phyloP scores from a whole-genome alignment of 2,888 invertebrate genomes.

The Aspidiotus rigidus region DNA sequence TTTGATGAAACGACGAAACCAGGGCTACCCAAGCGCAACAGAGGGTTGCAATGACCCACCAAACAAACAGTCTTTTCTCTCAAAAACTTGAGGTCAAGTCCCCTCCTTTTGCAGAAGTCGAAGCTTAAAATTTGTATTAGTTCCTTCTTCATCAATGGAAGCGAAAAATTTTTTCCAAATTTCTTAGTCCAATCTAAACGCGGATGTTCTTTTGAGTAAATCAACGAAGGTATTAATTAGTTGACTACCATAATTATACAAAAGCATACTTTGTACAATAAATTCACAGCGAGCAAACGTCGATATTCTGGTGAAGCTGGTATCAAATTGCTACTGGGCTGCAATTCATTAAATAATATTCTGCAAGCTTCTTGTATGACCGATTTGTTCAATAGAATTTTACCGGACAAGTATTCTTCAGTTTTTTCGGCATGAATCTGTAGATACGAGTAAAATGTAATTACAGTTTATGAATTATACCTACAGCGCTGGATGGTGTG shows the following conservation, averaged over 20 bases:
- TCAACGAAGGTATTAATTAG: background rate
- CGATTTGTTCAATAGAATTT: constrained; percentile 44
- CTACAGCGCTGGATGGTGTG: no score
- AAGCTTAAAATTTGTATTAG: no score
- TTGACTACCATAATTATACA: background rate
- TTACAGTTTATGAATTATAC: background rate
- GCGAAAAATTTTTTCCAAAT: no score
- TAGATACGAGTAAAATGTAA: constrained; percentile 3
- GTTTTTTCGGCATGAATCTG: constrained; percentile 53
- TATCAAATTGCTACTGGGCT: constrained; percentile 54
- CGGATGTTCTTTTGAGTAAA: background rate
- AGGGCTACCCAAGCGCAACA: no score
- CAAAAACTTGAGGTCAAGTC: no score
- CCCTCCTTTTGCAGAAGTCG: no score
- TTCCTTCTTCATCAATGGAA: no score
- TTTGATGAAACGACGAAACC: no score
- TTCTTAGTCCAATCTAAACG: no score
- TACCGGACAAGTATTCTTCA: constrained; percentile 48
- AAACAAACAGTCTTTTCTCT: no score
- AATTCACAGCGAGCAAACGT: constrained; percentile 57
- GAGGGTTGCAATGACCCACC: no score
- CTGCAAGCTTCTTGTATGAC: constrained; percentile 48
- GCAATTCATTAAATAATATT: constrained; percentile 51
- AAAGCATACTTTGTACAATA: constrained; percentile 71
- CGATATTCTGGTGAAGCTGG: constrained; percentile 62